Evolutionary conservation across 2,888 invertebrate genomes (phyloP).

Genomic region (Drosophila dives): DNA sequence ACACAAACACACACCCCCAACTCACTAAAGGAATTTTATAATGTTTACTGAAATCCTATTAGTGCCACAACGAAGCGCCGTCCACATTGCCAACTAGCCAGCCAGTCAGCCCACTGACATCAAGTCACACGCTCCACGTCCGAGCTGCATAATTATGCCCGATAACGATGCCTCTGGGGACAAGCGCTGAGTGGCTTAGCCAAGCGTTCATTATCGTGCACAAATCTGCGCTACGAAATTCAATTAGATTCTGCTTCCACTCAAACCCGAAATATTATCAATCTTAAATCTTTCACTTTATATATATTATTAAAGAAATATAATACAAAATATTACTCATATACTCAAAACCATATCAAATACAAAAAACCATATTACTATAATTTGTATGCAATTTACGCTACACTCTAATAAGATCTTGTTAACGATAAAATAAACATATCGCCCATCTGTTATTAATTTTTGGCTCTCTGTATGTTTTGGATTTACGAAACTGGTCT

Average conservation of each 20-base stretch:
- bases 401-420: background rate
- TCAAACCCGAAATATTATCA: background rate
- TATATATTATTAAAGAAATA: background rate
- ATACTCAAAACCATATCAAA: no score
- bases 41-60: conserved; percentile 78
- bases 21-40: conserved; percentile 66
- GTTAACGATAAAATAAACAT: background rate
- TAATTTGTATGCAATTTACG: background rate
- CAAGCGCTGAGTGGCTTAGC: conserved; percentile 13
- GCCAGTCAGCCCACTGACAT: conserved; percentile 7
- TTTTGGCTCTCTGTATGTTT: background rate
- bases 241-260: conserved; percentile 48
- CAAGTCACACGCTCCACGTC: conserved; percentile 26
- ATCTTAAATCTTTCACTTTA: background rate
- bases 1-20: conserved; percentile 43
- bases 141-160: conserved; percentile 47
- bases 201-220: conserved; percentile 45
- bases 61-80: conserved; percentile 63
- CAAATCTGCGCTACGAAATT: conserved; percentile 59
- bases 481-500: background rate
- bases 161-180: conserved; percentile 61
- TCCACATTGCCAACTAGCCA: conserved; percentile 18
- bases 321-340: no score
- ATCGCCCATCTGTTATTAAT: background rate
- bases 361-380: background rate